Conservation (phyloP, 2,113 vertebrate species). For the Recurvirostra avosetta region DNA sequence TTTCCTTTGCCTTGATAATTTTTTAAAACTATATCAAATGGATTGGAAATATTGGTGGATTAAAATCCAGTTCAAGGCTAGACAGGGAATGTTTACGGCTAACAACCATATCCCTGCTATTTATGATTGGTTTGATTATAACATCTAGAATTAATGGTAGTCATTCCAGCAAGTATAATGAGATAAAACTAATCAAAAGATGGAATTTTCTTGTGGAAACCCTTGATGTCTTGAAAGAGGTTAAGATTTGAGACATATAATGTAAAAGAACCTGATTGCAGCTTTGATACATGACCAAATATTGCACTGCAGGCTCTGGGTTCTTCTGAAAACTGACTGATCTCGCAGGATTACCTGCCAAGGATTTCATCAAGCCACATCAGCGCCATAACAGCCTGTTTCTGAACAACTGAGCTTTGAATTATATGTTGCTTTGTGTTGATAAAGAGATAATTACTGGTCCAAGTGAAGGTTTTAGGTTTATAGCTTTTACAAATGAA, state of each 20-base stretch:
- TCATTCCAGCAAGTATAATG: background rate
- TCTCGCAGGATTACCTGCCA: background rate
- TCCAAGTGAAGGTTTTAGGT: background rate
- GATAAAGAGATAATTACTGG: background rate
- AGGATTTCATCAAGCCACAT: background rate
- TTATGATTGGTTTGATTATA: background rate
- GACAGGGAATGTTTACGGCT: background rate
- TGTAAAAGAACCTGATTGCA: background rate
- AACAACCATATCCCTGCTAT: background rate
- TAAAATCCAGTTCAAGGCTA: background rate
- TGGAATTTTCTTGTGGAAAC: background rate
- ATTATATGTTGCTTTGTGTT: background rate
- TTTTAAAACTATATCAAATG: background rate
- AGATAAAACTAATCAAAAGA: background rate
- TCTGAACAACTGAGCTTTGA: background rate
- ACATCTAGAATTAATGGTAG: background rate
- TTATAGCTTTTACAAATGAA: background rate
- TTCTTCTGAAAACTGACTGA: conserved; percentile 5
- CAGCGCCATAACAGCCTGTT: background rate
- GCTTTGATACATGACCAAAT: background rate
- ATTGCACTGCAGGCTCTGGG: background rate
- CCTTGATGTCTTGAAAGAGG: background rate
- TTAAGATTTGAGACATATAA: background rate
- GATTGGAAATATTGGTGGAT: background rate
- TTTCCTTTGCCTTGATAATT: background rate